Evolutionary conservation across 1,140 invertebrate genomes (phyloP).

Genomic region (Oryctes rhinoceros): DNA sequence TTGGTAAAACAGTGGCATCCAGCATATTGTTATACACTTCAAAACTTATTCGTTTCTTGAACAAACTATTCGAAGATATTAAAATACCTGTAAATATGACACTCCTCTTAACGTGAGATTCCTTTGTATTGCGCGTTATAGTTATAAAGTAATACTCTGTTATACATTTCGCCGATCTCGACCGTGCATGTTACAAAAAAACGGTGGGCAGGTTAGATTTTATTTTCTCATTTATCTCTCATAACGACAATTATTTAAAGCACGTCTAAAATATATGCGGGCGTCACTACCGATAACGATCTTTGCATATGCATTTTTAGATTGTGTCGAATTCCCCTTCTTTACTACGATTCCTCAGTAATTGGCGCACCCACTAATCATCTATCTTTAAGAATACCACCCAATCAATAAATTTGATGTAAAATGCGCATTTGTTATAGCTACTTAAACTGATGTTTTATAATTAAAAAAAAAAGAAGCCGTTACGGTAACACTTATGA

Average conservation of each 20-base stretch:
- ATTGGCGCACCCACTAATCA: neutral
- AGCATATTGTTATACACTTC: neutral
- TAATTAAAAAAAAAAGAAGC: neutral
- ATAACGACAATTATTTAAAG: neutral
- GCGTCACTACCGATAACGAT: no score
- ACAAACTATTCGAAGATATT: neutral
- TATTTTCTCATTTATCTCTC: neutral
- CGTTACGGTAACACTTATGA: no score
- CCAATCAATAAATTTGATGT: neutral
- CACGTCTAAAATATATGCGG: no score
- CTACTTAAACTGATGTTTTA: no score
- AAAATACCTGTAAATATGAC: neutral
- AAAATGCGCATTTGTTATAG: neutral
- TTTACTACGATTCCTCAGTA: neutral
- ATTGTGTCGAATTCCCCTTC: no score
- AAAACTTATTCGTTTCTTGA: neutral
- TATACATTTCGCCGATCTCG: neutral
- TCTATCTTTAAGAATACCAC: neutral
- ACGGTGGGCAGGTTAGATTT: neutral
- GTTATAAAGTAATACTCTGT: neutral
- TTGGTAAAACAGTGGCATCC: no score
- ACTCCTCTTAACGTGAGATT: constrained; percentile 14
- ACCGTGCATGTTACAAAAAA: neutral
- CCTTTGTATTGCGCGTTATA: neutral
- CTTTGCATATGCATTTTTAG: no score